These are phyloP conservation scores for Drosophila nigromelanica DNA, from an alignment of 1,140 invertebrate genomes.

Conservation along the genomic window DNA sequence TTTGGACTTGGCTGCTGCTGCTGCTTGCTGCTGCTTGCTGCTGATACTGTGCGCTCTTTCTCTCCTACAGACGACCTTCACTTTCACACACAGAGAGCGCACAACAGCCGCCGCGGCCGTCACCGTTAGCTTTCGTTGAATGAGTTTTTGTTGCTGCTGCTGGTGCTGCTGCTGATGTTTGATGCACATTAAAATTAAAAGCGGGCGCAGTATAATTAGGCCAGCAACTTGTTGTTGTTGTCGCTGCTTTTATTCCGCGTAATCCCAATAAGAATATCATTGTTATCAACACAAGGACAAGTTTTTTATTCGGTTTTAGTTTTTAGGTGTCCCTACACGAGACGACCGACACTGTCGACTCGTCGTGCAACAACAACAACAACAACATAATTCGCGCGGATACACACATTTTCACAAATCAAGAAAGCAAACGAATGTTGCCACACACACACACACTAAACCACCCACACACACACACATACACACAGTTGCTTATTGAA, in stretches of 20 bases:
- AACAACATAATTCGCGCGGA: conserved; percentile 66
- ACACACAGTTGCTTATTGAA: conserved; percentile 10
- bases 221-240: conserved; percentile 46
- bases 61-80: conserved; percentile 80
- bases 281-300: conserved; percentile 60
- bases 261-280: conserved; percentile 45
- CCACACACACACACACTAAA: conserved; percentile 44
- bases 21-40: conserved; percentile 26
- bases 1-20: conserved; percentile 45
- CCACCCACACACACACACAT: conserved; percentile 25
- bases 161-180: conserved; percentile 26
- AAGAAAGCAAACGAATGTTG: conserved; percentile 76
- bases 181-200: conserved; percentile 47
- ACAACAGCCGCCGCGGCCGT: conserved; percentile 28
- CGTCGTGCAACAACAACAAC: conserved; percentile 46
- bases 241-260: conserved; percentile 15
- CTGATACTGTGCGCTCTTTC: conserved; percentile 60
- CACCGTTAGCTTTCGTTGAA: conserved; percentile 52
- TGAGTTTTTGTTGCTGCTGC: conserved; percentile 39
- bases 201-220: conserved; percentile 57
- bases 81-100: conserved; percentile 53
- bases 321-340: conserved; percentile 35
- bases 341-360: conserved; percentile 28
- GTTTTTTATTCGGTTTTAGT: conserved; percentile 29
- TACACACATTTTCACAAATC: conserved; percentile 82